A percentile compares a stretch with the other conserved stretches of the same genome.
Evolutionary conservation across 92 coral and sea anemone species (phyloP).

Genomic region (Palythoa caribaeorum): DNA sequence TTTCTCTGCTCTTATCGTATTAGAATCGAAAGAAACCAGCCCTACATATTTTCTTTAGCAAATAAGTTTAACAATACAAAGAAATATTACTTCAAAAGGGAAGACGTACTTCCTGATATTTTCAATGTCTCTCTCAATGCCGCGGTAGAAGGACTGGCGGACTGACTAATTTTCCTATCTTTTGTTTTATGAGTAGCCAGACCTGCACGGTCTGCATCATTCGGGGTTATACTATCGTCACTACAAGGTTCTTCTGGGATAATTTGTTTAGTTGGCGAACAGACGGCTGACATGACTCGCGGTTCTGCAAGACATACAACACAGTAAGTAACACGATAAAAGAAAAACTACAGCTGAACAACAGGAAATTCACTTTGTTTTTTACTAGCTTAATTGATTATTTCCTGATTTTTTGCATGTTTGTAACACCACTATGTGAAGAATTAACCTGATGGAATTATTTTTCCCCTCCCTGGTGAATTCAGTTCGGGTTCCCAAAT

Average conservation of each 20-base stretch:
- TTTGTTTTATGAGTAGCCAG: conserved; percentile 40
- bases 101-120: conserved; percentile 81
- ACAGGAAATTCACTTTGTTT: neutral
- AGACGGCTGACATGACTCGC: conserved; percentile 49
- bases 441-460: no score
- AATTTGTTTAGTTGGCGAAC: neutral
- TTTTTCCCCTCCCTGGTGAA: no score
- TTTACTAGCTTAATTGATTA: no score
- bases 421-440: no score
- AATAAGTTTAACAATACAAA: neutral
- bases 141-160: conserved; percentile 78
- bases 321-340: neutral
- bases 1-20: no score
- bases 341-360: neutral
- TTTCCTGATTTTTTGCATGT: no score
- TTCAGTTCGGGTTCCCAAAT: no score
- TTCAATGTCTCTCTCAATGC: conserved; percentile 73
- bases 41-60: no score
- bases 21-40: no score
- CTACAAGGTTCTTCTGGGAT: neutral
- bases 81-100: neutral
- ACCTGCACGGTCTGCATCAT: neutral
- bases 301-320: neutral
- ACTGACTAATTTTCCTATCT: conserved; percentile 77
- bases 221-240: neutral